Evolutionary conservation across 2,113 vertebrate species (phyloP).

Genomic region (Elaphurus davidianus): DNA sequence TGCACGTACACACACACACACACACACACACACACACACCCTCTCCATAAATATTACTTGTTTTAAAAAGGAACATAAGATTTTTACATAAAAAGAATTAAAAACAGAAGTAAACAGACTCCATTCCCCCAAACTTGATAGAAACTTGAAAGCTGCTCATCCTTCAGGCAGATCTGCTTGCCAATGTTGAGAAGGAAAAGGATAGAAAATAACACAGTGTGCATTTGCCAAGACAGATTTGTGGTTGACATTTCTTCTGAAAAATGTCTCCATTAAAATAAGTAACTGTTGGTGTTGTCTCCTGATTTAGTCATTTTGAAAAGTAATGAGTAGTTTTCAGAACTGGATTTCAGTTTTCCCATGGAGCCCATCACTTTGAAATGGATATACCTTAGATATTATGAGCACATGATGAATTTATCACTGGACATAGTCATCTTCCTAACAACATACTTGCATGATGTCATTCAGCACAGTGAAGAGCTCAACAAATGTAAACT

Average conservation of each 20-base stretch:
- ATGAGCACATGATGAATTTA: neutral
- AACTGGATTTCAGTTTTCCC: slow-evolving; percentile 55
- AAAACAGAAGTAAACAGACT: slow-evolving; percentile 57
- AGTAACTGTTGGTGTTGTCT: slow-evolving; percentile 63
- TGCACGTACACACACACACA: neutral
- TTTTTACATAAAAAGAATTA: slow-evolving; percentile 49
- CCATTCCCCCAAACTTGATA: slow-evolving; percentile 3
- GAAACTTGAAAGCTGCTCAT: slow-evolving; percentile 53
- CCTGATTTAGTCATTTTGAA: slow-evolving; percentile 46
- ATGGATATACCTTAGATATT: neutral
- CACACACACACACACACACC: neutral
- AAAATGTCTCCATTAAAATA: slow-evolving; percentile 44
- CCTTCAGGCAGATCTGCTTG: slow-evolving; percentile 32
- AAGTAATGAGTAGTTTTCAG: slow-evolving; percentile 46
- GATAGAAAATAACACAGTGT: slow-evolving; percentile 50
- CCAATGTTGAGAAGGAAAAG: slow-evolving; percentile 34
- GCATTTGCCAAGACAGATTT: slow-evolving; percentile 60
- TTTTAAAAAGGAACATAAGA: neutral
- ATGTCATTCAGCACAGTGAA: neutral
- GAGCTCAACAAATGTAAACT: neutral
- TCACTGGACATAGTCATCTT: neutral
- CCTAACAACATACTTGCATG: neutral
- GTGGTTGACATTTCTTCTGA: slow-evolving; percentile 55
- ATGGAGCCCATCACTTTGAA: slow-evolving; percentile 39
- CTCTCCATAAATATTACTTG: neutral